Conservation (phyloP, 2,797 vertebrate species). For the Psittacula derbiana region DNA sequence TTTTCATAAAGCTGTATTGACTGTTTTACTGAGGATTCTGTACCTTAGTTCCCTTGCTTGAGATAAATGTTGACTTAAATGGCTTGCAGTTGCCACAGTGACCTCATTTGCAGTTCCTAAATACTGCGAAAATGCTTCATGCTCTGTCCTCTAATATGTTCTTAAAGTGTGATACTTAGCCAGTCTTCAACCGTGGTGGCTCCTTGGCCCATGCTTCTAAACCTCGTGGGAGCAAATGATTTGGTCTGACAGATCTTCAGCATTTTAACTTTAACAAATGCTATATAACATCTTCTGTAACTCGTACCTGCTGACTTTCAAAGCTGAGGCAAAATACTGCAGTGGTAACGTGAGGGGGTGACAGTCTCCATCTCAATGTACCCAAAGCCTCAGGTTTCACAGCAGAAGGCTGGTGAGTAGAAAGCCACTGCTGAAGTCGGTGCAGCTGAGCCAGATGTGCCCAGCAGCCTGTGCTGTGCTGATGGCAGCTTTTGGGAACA, state of each 20-base stretch:
- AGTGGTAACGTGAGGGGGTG: not conserved
- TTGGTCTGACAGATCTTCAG: not conserved
- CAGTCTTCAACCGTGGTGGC: not conserved
- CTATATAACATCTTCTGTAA: not conserved
- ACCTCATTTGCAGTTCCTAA: not conserved
- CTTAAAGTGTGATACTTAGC: not conserved
- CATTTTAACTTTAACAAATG: not conserved
- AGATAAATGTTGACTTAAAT: not conserved
- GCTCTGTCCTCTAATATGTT: not conserved
- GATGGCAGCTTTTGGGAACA: not conserved
- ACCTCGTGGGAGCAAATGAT: not conserved
- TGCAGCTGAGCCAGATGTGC: not conserved
- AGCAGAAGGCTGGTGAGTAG: not conserved
- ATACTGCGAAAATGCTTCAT: not conserved
- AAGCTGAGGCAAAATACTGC: not conserved
- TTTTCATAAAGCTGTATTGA: not conserved
- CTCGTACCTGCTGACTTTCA: not conserved
- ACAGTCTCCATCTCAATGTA: fast-evolving
- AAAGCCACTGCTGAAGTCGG: not conserved
- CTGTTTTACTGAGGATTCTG: not conserved
- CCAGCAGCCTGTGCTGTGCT: not conserved
- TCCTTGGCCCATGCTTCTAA: not conserved
- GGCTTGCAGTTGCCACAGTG: not conserved
- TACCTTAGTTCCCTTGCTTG: not conserved
- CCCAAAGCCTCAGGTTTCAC: not conserved